Base-by-base conservation (phyloP, 2,113 vertebrate genomes). In the Dinomys branickii region DNA sequence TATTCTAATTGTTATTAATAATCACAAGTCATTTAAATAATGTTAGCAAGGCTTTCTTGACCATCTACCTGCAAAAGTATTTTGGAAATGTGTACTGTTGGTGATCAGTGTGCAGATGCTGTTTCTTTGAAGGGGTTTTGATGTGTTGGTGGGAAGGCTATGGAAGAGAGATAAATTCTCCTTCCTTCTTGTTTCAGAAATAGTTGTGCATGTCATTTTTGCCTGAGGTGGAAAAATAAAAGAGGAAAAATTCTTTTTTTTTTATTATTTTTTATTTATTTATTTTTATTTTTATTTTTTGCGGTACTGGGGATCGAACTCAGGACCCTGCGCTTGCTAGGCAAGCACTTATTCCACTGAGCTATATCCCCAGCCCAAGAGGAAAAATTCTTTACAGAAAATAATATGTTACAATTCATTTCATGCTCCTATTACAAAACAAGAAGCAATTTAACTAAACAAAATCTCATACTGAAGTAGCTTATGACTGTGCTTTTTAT, bases 341-440 rank as follows among this genome's bases (percentile, higher is more conserved):
- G n/a, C n/a, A n/a, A n/a, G n/a, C n/a, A n/a, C n/a, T n/a, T n/a
- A n/a, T n/a, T n/a, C n/a, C n/a, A n/a, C n/a, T n/a, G n/a, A n/a
- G n/a, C n/a, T n/a, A n/a, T n/a, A n/a, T n/a, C n/a, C n/a, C n/a
- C n/a, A n/a, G n/a, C n/a, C n/a, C n/a, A 87, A 54, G 20, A 77
- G 44, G 50, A 56, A 90, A 85, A 83, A n/a, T 94, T 88, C 11
- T 88, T 96, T 94, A 69, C 50, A 86, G 38, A 65, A 94, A 94
- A 97, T 91, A 81, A 59, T 82, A 73, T 50, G 47, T 69, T 87
- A 73, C 7, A 95, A 90, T 94, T 94, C 14, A 71, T 85, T 95
- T 93, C 59, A 80, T 73, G 20, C 94, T 96, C 30, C n/a, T 80
- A n/a, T 94, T 94, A 73, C 9, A 94, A 95, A 94, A 91, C 44